Evolutionary conservation across 2,113 vertebrate genomes (phyloP).

Genomic region (Salvelinus sp.): DNA sequence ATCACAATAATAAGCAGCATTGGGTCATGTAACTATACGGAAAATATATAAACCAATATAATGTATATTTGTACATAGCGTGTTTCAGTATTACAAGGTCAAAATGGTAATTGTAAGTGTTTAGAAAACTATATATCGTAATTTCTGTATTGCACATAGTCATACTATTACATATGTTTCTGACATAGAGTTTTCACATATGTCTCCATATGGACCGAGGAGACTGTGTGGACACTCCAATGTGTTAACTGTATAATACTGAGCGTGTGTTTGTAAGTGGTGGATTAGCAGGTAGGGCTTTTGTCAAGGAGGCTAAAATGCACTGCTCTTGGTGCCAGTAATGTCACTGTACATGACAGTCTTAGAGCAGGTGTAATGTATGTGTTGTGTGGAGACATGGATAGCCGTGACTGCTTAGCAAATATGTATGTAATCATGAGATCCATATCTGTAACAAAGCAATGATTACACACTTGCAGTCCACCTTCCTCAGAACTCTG

Average conservation of each 20-base stretch:
- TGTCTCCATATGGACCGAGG: no score
- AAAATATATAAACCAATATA: slow-evolving; percentile 81
- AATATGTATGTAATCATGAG: not conserved
- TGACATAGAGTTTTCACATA: no score
- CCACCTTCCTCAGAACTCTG: not conserved
- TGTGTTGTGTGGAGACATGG: not conserved
- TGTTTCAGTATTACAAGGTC: slow-evolving; percentile 65
- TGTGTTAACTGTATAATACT: slow-evolving; percentile 28
- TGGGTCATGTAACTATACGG: slow-evolving; percentile 82
- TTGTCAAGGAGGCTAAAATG: not conserved
- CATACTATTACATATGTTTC: slow-evolving; percentile 69
- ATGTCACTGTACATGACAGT: not conserved
- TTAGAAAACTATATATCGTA: slow-evolving; percentile 74
- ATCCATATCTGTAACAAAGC: not conserved
- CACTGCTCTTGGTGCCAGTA: not conserved
- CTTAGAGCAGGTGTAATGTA: not conserved
- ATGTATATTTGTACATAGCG: slow-evolving; percentile 75
- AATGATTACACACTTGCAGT: not conserved
- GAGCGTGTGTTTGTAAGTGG: not conserved
- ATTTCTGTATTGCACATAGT: slow-evolving; percentile 93
- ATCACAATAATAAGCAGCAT: slow-evolving; percentile 86
- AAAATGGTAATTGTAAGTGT: slow-evolving; percentile 68
- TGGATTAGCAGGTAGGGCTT: not conserved
- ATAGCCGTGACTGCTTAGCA: not conserved
- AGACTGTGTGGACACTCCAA: no score